Conservation (phyloP, 92 coral and sea anemone species). For the Epizoanthus fatuus region DNA sequence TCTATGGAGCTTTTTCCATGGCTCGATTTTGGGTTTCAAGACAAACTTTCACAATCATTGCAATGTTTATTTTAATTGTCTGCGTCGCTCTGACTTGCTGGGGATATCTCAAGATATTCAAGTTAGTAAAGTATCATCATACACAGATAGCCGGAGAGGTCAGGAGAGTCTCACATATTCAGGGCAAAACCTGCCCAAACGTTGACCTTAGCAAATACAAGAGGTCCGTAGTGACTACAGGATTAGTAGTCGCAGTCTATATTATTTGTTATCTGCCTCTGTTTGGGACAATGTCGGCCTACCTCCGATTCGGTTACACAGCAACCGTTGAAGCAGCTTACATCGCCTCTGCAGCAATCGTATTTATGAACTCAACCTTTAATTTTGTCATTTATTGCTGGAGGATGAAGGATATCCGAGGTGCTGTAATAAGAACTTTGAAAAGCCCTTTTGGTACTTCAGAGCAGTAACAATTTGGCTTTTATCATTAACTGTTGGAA, state of each 20-base stretch:
- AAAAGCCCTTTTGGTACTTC: neutral
- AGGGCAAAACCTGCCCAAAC: neutral
- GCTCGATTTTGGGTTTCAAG: neutral
- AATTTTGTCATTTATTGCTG: neutral
- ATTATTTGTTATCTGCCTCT: neutral
- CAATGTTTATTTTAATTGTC: neutral
- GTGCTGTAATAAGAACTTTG: neutral
- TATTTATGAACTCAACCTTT: neutral
- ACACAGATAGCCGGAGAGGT: neutral
- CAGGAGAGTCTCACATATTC: neutral
- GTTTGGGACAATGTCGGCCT: neutral
- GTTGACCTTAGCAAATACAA: neutral
- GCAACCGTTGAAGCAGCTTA: neutral
- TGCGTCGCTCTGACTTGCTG: neutral
- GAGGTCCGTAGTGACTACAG: neutral
- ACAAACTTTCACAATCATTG: neutral
- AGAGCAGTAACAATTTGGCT: too few relatives aligned
- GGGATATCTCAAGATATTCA: neutral
- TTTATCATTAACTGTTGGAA: too few relatives aligned
- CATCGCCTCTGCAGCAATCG: neutral
- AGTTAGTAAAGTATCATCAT: neutral
- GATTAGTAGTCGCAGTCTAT: neutral
- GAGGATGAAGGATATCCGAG: conserved; percentile 1
- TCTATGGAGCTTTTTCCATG: neutral
- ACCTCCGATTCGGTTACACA: neutral